A percentile compares a stretch with the other conserved stretches of the same genome.
phyloP scores from a whole-genome alignment of 2,113 vertebrate species.

The Chaetorhynchus papuensis region DNA sequence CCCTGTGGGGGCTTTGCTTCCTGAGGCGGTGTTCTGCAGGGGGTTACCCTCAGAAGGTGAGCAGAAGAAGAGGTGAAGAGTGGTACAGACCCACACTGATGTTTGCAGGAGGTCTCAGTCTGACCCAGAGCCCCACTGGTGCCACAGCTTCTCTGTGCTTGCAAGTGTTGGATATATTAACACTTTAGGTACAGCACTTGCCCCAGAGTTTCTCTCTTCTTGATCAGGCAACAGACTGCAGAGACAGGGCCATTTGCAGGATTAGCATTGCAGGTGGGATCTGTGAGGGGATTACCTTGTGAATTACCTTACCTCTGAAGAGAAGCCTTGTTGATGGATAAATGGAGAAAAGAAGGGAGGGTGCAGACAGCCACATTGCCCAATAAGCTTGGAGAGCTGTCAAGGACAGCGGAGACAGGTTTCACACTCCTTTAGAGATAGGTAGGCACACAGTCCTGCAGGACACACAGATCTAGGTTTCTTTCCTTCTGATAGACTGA shows the following conservation, averaged over 20 bases:
- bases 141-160: not conserved
- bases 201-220: not conserved
- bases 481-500: not conserved
- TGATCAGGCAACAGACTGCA: not conserved
- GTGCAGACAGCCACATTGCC: not conserved
- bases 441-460: not conserved
- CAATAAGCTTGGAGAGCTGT: not conserved
- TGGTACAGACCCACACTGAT: not conserved
- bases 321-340: not conserved
- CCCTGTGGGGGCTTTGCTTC: fast-evolving
- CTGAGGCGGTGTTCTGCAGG: fast-evolving
- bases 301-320: not conserved
- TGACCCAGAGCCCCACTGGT: not conserved
- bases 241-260: not conserved
- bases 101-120: not conserved
- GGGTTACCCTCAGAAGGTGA: not conserved
- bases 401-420: not conserved
- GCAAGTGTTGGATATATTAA: not conserved
- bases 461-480: not conserved
- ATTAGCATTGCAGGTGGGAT: not conserved
- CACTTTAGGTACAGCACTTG: not conserved
- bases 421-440: not conserved
- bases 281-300: not conserved
- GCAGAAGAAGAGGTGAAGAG: not conserved
- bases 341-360: not conserved